Conservation (phyloP, 2,797 vertebrate genomes). For the Columba guinea region DNA sequence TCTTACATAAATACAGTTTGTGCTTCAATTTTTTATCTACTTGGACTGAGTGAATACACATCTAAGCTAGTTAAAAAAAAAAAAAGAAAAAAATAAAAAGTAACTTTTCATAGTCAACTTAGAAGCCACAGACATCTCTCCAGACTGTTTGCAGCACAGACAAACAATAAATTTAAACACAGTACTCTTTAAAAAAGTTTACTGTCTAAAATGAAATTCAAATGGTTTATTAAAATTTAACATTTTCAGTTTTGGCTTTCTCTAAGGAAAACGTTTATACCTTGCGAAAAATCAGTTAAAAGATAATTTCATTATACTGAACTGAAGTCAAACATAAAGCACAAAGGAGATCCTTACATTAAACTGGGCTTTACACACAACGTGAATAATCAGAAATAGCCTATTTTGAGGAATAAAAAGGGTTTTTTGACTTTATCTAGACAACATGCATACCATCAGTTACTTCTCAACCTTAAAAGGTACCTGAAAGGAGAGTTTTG, state of each 20-base stretch:
- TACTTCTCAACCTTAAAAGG: slow-evolving; percentile 65
- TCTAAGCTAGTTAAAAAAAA: slow-evolving; percentile 68
- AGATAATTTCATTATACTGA: slow-evolving; percentile 12
- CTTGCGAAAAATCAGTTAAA: slow-evolving; percentile 55
- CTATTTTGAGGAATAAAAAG: slow-evolving; percentile 43
- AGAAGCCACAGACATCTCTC: slow-evolving; percentile 69
- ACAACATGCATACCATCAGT: slow-evolving; percentile 65
- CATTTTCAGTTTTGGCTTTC: slow-evolving; percentile 54
- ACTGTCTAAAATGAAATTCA: slow-evolving; percentile 41
- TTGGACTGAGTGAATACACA: slow-evolving; percentile 71
- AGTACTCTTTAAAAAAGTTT: slow-evolving; percentile 54
- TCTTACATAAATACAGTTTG: slow-evolving; percentile 70
- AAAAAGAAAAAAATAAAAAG: slow-evolving; percentile 21
- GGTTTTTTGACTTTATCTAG: slow-evolving; percentile 23
- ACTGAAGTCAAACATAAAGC: slow-evolving; percentile 55
- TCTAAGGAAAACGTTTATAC: slow-evolving; percentile 38
- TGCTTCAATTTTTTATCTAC: slow-evolving; percentile 68
- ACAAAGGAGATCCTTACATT: slow-evolving; percentile 45
- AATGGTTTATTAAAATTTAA: slow-evolving; percentile 56
- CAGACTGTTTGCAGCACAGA: slow-evolving; percentile 68
- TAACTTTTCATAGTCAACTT: slow-evolving; percentile 59
- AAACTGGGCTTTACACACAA: slow-evolving; percentile 62
- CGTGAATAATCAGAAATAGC: slow-evolving; percentile 30
- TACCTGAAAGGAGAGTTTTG: slow-evolving; percentile 64
- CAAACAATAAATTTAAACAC: slow-evolving; percentile 67